Conservation (phyloP, 2,888 invertebrate species). For the Folsomia manolachei region DNA sequence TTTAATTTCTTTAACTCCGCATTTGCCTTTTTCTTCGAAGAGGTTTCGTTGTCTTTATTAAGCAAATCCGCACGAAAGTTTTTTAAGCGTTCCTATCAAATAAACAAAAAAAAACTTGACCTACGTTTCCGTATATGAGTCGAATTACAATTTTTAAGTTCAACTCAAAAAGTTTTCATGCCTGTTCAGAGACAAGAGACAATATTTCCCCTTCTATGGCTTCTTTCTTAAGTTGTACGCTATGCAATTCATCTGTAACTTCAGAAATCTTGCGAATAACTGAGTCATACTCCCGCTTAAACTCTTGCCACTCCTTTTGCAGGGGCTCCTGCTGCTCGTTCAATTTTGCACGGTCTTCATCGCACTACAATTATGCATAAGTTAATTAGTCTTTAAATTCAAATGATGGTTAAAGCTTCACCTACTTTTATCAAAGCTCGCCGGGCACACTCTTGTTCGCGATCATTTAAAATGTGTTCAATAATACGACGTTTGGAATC, state of each 20-base stretch:
- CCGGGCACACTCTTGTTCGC: conserved; percentile 8
- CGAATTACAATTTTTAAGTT: too few species aligned
- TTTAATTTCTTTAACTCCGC: not conserved
- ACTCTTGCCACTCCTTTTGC: conserved; percentile 7
- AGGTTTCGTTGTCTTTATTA: too few species aligned
- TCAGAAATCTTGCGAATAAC: not conserved
- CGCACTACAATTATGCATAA: conserved; percentile 9
- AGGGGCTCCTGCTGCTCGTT: conserved; percentile 5
- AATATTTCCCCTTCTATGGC: not conserved
- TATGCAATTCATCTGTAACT: not conserved
- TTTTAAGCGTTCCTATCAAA: not conserved
- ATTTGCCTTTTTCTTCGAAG: not conserved
- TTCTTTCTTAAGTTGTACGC: not conserved
- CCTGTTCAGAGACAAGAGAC: not conserved
- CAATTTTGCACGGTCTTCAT: not conserved
- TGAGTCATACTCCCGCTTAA: conserved; percentile 15
- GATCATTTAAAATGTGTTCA: conserved; percentile 28
- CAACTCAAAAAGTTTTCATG: not conserved
- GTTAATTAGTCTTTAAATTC: too few species aligned
- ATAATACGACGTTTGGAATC: conserved; percentile 29
- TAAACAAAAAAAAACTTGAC: too few species aligned
- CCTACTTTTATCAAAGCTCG: too few species aligned
- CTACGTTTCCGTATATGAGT: too few species aligned
- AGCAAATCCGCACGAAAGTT: not conserved
- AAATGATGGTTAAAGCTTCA: too few species aligned